Evolutionary conservation across 1,140 invertebrate species (phyloP), one percentile per base, ranked within the genome.

Genomic region (Sarcophaga bullata): DNA sequence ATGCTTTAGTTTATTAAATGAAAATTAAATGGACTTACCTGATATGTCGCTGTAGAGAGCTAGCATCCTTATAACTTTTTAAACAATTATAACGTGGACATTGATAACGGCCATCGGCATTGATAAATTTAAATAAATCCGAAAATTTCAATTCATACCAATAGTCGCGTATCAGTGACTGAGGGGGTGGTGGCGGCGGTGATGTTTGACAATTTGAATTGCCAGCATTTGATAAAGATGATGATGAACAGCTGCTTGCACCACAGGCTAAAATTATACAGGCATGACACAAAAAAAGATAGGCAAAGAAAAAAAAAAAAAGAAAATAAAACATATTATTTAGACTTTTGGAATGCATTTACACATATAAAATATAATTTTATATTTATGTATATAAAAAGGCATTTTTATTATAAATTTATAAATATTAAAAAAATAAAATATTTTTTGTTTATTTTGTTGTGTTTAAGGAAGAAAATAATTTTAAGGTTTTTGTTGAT

Each of bases 1-100:
- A 52, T n/a, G n/a, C n/a, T 52, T 52, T 13, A 10, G 13, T 52
- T 17, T 19, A 68, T 68, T 50, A 78, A 52, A 52, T 11, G 7
- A 76, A 49, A 9, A 78, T 17, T 37, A 52, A 78, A 25, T 25
- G 8, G 72, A 82, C 87, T 89, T 84, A 90, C 85, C 91, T 91
- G 88, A 91, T 90, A 88, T 92, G n/a, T 84, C 91, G 89, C 85
- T 91, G 90, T 84, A 92, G 86, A 83, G 89, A 90, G 86, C 89
- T 90, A 85, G 89, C 89, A 84, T 90, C 89, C 84, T 90, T 90
- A 83, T 90, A 91, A 83, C 85, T 87, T 85, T n/a, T 90, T 80
- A 86, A 85, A 87, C 91, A 91, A 84, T 90, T 90, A 50, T 84
- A 86, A 86, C 89, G 86, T 80, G 89, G 89, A 85, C 89, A 90